Evolutionary conservation across 1,140 invertebrate species (phyloP).

Genomic region (Periplaneta americana): DNA sequence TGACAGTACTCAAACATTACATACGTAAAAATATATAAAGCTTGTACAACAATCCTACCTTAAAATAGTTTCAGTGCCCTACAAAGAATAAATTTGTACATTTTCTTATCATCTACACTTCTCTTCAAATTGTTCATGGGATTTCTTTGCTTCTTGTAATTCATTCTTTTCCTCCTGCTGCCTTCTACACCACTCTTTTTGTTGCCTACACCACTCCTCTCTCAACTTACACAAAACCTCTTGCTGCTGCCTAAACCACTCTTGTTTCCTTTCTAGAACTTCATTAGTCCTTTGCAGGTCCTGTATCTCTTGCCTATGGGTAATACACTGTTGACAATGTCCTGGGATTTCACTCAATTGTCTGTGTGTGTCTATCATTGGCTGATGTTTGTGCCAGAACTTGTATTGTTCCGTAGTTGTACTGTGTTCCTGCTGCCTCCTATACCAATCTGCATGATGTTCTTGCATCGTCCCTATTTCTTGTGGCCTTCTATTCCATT

Average conservation of each 20-base stretch:
- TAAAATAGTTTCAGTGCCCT: too few relatives aligned
- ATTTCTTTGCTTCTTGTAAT: neutral
- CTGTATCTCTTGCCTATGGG: neutral
- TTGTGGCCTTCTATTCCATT: too few relatives aligned
- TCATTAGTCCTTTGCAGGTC: neutral
- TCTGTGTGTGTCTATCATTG: too few relatives aligned
- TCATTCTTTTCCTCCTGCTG: neutral
- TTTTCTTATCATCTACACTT: neutral
- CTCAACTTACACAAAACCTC: neutral
- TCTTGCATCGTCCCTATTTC: too few relatives aligned
- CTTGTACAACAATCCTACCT: too few relatives aligned
- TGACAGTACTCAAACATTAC: too few relatives aligned
- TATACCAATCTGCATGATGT: too few relatives aligned
- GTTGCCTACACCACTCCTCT: neutral
- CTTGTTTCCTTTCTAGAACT: neutral
- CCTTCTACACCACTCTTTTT: neutral
- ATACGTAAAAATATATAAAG: too few relatives aligned
- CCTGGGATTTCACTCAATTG: neutral
- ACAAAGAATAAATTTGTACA: too few relatives aligned
- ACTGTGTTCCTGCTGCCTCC: too few relatives aligned
- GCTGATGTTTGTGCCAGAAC: too few relatives aligned
- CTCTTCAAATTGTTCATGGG: neutral
- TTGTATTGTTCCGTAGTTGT: too few relatives aligned
- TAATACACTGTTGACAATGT: neutral
- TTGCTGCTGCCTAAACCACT: neutral